These are phyloP conservation scores for Brachionus plicatilis DNA, from an alignment of 1,140 invertebrate genomes.

Conservation along the genomic window DNA sequence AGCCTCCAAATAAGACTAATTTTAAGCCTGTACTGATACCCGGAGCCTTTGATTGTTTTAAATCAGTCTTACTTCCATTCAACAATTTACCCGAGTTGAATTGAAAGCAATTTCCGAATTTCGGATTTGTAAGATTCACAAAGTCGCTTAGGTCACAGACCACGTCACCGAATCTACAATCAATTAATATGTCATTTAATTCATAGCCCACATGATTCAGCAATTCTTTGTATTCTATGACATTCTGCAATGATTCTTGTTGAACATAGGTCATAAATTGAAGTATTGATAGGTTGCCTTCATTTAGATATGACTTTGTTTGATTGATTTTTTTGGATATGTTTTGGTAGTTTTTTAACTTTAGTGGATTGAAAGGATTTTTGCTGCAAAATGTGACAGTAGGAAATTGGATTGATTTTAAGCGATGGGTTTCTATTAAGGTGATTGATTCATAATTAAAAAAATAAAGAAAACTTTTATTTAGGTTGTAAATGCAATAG, in stretches of 20 bases:
- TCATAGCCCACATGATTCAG: not conserved
- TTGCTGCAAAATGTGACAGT: constrained; percentile 2
- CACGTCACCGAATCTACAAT: not conserved
- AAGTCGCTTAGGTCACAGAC: not conserved
- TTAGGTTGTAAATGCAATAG: constrained; percentile 9
- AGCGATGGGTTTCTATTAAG: not conserved
- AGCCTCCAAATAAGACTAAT: not conserved
- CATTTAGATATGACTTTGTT: not conserved
- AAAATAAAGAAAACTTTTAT: not conserved
- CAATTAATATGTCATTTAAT: not conserved
- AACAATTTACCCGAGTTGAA: not conserved
- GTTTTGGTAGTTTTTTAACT: not conserved
- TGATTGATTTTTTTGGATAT: not conserved
- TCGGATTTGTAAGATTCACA: not conserved
- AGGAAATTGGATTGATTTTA: not conserved
- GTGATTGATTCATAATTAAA: not conserved
- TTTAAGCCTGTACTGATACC: not conserved
- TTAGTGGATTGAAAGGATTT: not conserved
- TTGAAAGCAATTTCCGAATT: not conserved
- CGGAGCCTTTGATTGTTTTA: not conserved
- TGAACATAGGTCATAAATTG: not conserved
- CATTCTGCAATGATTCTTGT: not conserved
- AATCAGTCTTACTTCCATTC: not conserved
- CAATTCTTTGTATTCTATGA: not conserved
- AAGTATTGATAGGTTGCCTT: not conserved